Conservation (phyloP, 2,113 vertebrate genomes). For the Takifugu flavidus region DNA sequence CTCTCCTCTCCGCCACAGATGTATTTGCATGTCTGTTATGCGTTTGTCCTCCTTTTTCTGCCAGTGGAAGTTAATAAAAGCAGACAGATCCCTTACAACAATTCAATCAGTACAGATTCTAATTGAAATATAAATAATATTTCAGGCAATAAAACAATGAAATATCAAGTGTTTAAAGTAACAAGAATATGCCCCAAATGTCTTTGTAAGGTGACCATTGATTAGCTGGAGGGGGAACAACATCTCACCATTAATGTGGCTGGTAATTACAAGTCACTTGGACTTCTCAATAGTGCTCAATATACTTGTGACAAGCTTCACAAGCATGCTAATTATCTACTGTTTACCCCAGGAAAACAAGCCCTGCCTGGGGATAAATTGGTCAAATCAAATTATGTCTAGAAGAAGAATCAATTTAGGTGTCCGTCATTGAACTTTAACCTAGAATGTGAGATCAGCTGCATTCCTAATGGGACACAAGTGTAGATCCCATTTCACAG, state of each 20-base stretch:
- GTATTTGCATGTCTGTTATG: no score
- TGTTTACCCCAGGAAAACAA: constrained; percentile 2
- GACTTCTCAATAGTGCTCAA: neutral
- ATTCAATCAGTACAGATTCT: no score
- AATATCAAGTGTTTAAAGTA: no score
- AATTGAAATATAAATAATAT: no score
- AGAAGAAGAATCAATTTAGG: constrained; percentile 12
- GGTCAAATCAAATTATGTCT: neutral
- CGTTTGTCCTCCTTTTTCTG: no score
- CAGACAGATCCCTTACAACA: no score
- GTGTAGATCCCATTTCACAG: constrained; percentile 18
- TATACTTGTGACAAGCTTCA: neutral
- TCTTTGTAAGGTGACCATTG: no score
- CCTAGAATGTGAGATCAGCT: constrained; percentile 26
- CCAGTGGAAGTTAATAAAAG: no score
- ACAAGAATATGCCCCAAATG: no score
- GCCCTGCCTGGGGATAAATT: constrained; percentile 1
- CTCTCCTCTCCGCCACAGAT: no score
- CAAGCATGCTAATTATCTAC: neutral
- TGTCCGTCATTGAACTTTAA: constrained; percentile 15
- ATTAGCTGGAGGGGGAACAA: neutral
- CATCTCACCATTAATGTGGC: neutral
- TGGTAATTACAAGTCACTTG: neutral
- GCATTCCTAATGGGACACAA: constrained; percentile 9
- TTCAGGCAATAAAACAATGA: no score